Base-by-base conservation (phyloP, 2,888 invertebrate species). In the Lasioglossum vierecki region DNA sequence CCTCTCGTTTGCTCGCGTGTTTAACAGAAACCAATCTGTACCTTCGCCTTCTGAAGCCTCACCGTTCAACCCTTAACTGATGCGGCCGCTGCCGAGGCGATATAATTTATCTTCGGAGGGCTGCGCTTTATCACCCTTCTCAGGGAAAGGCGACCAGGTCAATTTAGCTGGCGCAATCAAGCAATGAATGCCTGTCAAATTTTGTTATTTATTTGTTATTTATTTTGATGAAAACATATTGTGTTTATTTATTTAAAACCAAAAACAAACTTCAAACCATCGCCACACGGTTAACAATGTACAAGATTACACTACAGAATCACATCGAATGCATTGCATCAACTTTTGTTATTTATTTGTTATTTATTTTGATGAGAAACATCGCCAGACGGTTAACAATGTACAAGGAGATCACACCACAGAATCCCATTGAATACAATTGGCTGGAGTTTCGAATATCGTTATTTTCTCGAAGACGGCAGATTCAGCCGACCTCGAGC, bases 41-140 rank as follows among this genome's bases (percentile, higher is more conserved):
- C 9, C 30, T 35, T 35, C 66, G 66, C 35, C 18, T 66, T 22
- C 18, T 8, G 66, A 9, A 35, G n/a, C 0, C 63, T 30, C 63
- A 63, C 63, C 63, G 63, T 63, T 6, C 63, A 63, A 63, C 63
- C 30, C 63, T 63, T 63, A 30, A 63, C 63, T 63, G 63, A 63
- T 63, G 2, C 15, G 15, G 6, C 30, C 15, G 5, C 63, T 15
- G 13, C 63, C 60, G 30, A 6, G 63, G 13, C 30, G 63, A 63
- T 30, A 30, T 63, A 15, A 63, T 63, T 63, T 15, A 30, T 63
- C 63, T 63, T 63, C n/a, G 15, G 6, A 15, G 30, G 30, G 15
- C 63, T 63, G 30, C 63, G 15, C 15, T 63, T 63, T 63, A 63
- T 63, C 15, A 63, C 6, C 30, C 13, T 30, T 30, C 15, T 15